A percentile compares a stretch with the other conserved stretches of the same genome.
These are phyloP conservation scores for Spinus pinus DNA, from an alignment of 2,797 vertebrate species.

Conservation along the genomic window DNA sequence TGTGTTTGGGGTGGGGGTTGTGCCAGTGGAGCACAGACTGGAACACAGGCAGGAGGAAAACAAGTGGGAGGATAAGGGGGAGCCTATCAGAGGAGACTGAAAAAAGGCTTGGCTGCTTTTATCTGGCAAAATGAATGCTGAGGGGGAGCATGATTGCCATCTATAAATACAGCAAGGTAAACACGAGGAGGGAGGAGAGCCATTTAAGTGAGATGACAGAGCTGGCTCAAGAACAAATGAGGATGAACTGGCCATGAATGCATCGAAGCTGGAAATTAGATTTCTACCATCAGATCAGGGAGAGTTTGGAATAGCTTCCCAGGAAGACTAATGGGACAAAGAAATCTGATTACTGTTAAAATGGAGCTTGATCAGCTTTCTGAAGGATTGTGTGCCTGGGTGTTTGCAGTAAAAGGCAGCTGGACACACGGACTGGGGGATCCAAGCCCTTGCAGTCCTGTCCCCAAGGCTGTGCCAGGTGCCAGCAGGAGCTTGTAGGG, in stretches of 20 bases:
- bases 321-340: slow-evolving; percentile 45
- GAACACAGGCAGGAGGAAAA: not conserved
- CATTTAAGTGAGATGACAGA: slow-evolving; percentile 34
- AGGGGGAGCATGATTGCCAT: slow-evolving; percentile 55
- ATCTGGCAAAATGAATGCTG: slow-evolving; percentile 3
- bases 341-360: slow-evolving; percentile 43
- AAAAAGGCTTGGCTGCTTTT: slow-evolving; percentile 43
- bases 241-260: slow-evolving; percentile 41
- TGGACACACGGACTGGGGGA: not conserved
- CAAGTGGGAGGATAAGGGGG: slow-evolving; percentile 4
- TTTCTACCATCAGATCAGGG: slow-evolving; percentile 36
- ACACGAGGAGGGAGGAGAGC: slow-evolving; percentile 51
- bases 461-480: not conserved
- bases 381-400: not conserved
- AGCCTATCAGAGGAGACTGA: not conserved
- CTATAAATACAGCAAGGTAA: slow-evolving; percentile 40
- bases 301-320: slow-evolving; percentile 41
- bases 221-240: slow-evolving; percentile 46
- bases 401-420: not conserved
- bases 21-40: not conserved
- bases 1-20: not conserved
- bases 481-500: not conserved
- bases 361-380: slow-evolving; percentile 30
- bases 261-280: slow-evolving; percentile 47
- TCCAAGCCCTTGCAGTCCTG: not conserved